Evolutionary conservation across 2,113 vertebrate species (phyloP).

Genomic region (Coregonus clupeaformis): DNA sequence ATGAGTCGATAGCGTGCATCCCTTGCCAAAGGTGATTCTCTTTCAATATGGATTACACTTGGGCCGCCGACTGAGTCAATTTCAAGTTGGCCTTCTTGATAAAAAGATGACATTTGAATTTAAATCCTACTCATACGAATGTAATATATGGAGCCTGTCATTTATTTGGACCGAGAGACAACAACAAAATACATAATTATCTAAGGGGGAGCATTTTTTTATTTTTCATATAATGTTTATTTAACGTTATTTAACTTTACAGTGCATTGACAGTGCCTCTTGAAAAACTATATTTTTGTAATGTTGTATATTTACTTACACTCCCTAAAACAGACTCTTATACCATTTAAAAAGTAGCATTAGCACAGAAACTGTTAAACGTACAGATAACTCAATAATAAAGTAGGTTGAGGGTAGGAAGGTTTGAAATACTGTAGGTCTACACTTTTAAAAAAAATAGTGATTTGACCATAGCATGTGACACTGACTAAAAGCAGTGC

Average conservation of each 20-base stretch:
- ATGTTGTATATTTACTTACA: no score
- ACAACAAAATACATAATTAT: constrained; percentile 6
- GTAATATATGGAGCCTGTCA: constrained; percentile 9
- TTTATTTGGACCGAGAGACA: constrained; percentile 31
- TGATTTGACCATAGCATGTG: neutral
- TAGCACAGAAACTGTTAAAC: no score
- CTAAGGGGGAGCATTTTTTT: no score
- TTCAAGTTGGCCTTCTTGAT: constrained; percentile 17
- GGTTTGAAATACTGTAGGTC: neutral
- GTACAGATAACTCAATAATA: no score
- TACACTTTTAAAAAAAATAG: neutral
- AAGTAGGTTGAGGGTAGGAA: no score
- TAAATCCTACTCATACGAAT: constrained; percentile 43
- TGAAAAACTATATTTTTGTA: no score
- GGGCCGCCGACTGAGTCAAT: constrained; percentile 33
- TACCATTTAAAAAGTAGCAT: no score
- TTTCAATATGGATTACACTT: constrained; percentile 43
- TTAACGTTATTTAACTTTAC: no score
- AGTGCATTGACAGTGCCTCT: no score
- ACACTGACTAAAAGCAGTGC: neutral
- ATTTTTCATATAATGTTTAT: no score
- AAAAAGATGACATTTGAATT: constrained; percentile 37
- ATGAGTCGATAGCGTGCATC: constrained; percentile 37
- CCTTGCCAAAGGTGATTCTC: constrained; percentile 45
- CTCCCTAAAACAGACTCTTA: no score